These are phyloP conservation scores for Musca domestica DNA, from an alignment of 1,140 invertebrate species.

Conservation along the genomic window DNA sequence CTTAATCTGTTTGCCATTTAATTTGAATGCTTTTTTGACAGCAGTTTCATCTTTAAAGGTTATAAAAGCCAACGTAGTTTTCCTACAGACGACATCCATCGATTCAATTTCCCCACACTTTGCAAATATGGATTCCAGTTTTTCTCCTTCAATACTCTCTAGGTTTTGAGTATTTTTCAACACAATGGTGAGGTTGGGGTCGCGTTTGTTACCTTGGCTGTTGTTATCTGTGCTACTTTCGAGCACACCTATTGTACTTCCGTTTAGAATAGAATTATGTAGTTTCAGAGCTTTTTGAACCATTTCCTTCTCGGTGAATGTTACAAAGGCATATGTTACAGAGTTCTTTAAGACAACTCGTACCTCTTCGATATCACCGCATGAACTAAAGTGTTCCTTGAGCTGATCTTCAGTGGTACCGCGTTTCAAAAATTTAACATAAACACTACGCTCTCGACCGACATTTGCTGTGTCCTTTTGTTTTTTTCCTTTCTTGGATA, in stretches of 20 bases:
- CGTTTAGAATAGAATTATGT: slow-evolving; percentile 33
- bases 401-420: slow-evolving; percentile 29
- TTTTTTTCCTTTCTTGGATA: slow-evolving; percentile 9
- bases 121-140: slow-evolving; percentile 36
- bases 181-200: slow-evolving; percentile 27
- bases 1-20: slow-evolving; percentile 34
- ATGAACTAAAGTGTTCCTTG: slow-evolving; percentile 29
- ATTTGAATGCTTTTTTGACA: slow-evolving; percentile 32
- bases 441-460: slow-evolving; percentile 28
- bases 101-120: slow-evolving; percentile 35
- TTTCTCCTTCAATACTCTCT: slow-evolving; percentile 23
- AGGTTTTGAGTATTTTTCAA: slow-evolving; percentile 29
- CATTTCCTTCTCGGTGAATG: slow-evolving; percentile 24
- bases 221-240: slow-evolving; percentile 15
- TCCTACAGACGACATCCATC: slow-evolving; percentile 34
- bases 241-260: slow-evolving; percentile 33
- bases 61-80: slow-evolving; percentile 33
- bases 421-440: slow-evolving; percentile 30
- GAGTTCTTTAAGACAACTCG: slow-evolving; percentile 25
- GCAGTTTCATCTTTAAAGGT: slow-evolving; percentile 31
- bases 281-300: slow-evolving; percentile 31
- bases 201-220: neutral
- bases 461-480: neutral
- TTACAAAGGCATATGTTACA: slow-evolving; percentile 30
- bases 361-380: slow-evolving; percentile 33